Evolutionary conservation across 1,140 invertebrate species (phyloP).

Genomic region (Cyphomyrmex costatus): DNA sequence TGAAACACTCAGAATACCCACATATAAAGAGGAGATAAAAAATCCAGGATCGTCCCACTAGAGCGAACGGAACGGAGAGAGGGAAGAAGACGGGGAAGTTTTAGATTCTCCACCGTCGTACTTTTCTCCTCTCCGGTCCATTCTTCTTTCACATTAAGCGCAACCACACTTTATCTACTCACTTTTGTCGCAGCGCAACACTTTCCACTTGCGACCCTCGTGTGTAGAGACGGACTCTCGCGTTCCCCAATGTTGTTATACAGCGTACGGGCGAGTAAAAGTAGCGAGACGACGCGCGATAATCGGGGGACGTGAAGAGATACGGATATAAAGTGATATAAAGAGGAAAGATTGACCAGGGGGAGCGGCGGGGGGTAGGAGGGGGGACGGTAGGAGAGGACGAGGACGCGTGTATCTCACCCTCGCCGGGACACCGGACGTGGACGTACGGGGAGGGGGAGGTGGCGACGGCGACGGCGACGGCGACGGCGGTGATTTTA

Average conservation of each 20-base stretch:
- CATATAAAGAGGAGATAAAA: not conserved
- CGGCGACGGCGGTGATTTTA: constrained; percentile 42
- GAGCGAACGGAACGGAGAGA: constrained; percentile 5
- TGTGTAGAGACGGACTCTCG: constrained; percentile 55
- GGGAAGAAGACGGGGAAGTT: not conserved
- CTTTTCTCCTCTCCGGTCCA: not conserved
- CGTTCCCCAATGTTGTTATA: constrained; percentile 55
- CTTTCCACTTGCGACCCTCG: constrained; percentile 61
- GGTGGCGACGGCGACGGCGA: not conserved
- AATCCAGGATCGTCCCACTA: constrained; percentile 8
- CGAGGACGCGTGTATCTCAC: constrained; percentile 39
- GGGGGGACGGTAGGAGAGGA: not conserved
- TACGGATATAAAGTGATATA: not conserved
- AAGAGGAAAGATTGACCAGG: not conserved
- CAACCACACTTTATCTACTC: constrained; percentile 71
- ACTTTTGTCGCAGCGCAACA: constrained; percentile 64
- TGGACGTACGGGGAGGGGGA: not conserved
- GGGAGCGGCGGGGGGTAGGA: not conserved
- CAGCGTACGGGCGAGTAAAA: constrained; percentile 24
- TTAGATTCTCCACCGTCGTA: constrained; percentile 2
- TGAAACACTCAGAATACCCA: constrained; percentile 19
- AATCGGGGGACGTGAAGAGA: not conserved
- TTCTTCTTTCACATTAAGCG: constrained; percentile 55
- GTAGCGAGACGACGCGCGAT: constrained; percentile 11
- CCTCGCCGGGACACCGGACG: constrained; percentile 41